phyloP scores from a whole-genome alignment of 2,113 vertebrate genomes.

The Mugil cephalus region DNA sequence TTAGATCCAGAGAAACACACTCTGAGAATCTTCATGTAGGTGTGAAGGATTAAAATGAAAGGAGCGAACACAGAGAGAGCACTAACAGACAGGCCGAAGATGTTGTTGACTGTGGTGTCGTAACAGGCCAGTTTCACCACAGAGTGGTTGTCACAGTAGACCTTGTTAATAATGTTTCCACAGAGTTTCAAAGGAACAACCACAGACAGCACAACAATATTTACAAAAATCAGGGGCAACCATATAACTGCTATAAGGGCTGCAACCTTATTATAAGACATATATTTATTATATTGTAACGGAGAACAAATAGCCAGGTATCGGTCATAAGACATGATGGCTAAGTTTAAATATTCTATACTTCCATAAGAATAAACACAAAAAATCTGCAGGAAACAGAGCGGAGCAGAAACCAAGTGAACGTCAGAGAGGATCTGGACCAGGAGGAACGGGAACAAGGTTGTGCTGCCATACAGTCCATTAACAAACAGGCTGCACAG shows the following conservation, averaged over 20 bases:
- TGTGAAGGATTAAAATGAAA: conserved; percentile 27
- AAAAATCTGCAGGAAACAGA: conserved; percentile 76
- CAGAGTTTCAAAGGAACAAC: conserved; percentile 53
- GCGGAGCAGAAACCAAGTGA: neutral
- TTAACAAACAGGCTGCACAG: conserved; percentile 69
- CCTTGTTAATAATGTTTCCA: conserved; percentile 59
- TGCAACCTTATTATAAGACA: neutral
- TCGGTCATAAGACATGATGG: conserved; percentile 56
- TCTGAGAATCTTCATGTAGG: conserved; percentile 50
- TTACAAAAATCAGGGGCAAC: conserved; percentile 5
- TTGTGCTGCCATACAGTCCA: conserved; percentile 50
- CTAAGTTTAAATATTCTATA: conserved; percentile 60
- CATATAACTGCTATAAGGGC: conserved; percentile 31
- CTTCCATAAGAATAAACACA: conserved; percentile 62
- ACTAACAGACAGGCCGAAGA: conserved; percentile 41
- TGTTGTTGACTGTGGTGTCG: conserved; percentile 59
- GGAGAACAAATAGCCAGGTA: conserved; percentile 59
- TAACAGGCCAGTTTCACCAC: conserved; percentile 71
- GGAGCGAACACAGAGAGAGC: conserved; percentile 21
- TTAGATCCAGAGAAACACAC: conserved; percentile 49
- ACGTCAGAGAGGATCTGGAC: conserved; percentile 33
- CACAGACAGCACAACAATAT: conserved; percentile 24
- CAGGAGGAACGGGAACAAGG: conserved; percentile 38
- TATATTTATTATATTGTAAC: conserved; percentile 15
- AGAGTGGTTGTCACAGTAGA: conserved; percentile 67